Conservation (phyloP, 2,113 vertebrate genomes). For the Hyaena hyaena region DNA sequence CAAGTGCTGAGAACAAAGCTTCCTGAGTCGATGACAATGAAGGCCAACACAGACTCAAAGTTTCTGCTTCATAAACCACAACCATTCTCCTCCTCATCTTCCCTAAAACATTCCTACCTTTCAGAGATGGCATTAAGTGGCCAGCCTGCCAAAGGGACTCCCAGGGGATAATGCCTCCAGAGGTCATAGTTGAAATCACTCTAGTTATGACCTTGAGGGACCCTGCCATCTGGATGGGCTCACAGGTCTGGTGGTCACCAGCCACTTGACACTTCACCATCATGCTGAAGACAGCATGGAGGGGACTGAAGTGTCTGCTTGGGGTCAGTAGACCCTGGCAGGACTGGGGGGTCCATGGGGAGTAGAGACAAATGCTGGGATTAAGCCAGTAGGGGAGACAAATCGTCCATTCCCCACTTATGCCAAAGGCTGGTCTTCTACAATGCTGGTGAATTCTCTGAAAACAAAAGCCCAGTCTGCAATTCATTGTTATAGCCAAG, state of each 20-base stretch:
- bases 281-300: not conserved
- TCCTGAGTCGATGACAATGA: not conserved
- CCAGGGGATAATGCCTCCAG: not conserved
- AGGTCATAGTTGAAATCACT: not conserved
- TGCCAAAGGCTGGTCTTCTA: not conserved
- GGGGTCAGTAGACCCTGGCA: not conserved
- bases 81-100: not conserved
- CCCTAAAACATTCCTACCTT: not conserved
- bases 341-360: accelerated
- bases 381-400: not conserved
- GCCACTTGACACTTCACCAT: not conserved
- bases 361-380: not conserved
- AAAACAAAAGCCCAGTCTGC: not conserved
- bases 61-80: not conserved
- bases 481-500: not conserved
- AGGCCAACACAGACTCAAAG: not conserved
- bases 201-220: not conserved
- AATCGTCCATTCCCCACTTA: not conserved
- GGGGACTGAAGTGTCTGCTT: not conserved
- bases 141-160: not conserved
- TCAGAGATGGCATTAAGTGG: not conserved
- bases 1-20: not conserved
- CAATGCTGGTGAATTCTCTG: not conserved
- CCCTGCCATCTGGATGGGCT: not conserved
- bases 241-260: not conserved